Evolutionary conservation across 2,888 invertebrate genomes (phyloP).

Genomic region (Callimorpha dominula): DNA sequence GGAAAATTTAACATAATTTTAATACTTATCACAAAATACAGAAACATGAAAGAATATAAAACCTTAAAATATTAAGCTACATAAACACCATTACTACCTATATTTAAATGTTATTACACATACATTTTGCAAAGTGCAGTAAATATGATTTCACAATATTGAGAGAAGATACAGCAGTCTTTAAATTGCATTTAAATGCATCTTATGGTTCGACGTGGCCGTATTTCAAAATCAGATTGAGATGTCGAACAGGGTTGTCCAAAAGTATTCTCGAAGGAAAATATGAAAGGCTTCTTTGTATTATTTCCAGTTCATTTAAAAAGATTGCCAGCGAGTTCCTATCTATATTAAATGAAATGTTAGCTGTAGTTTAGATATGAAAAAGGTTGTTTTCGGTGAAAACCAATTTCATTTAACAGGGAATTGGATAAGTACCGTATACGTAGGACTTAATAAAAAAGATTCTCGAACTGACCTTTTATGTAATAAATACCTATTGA

Average conservation of each 20-base stretch:
- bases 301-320: conserved; percentile 10
- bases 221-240: conserved; percentile 51
- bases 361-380: neutral
- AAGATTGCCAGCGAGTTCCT: neutral
- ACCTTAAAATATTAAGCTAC: too few relatives aligned
- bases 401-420: neutral
- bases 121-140: conserved; percentile 7
- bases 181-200: conserved; percentile 46
- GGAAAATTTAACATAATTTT: too few relatives aligned
- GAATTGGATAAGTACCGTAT: neutral
- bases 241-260: conserved; percentile 37
- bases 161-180: conserved; percentile 21
- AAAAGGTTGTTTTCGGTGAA: neutral
- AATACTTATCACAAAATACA: too few relatives aligned
- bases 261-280: neutral
- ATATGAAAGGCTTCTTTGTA: conserved; percentile 1
- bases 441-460: neutral
- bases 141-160: conserved; percentile 24
- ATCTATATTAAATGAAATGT: conserved; percentile 1
- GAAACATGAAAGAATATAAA: too few relatives aligned
- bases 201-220: conserved; percentile 34
- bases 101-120: neutral
- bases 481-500: too few relatives aligned
- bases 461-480: neutral
- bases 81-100: too few relatives aligned